Evolutionary conservation across 2,113 vertebrate species (phyloP).

Genomic region (Lamprologus callipterus): DNA sequence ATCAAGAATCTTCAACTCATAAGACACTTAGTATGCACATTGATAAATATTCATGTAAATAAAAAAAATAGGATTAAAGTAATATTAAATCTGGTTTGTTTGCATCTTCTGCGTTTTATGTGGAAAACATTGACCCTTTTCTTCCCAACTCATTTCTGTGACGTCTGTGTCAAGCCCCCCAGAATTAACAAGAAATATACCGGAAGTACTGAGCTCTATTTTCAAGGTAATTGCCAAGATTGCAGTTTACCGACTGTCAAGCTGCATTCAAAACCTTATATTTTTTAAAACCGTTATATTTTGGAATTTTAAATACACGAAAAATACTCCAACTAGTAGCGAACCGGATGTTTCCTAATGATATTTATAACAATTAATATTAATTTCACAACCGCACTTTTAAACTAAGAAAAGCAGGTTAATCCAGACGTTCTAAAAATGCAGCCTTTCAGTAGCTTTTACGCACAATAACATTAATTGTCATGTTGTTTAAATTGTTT

Average conservation of each 20-base stretch:
- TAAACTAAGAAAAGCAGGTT: not conserved
- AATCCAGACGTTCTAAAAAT: not conserved
- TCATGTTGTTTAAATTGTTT: not conserved
- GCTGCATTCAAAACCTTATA: not conserved
- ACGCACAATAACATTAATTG: rapidly evolving
- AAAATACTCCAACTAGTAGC: not conserved
- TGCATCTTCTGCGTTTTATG: not conserved
- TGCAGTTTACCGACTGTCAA: not conserved
- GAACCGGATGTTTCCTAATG: not conserved
- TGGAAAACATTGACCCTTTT: not conserved
- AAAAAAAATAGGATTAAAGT: not conserved
- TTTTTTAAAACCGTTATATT: not conserved
- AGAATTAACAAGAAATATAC: not conserved
- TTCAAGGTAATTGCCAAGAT: not conserved
- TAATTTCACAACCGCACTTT: not conserved
- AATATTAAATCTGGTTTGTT: not conserved
- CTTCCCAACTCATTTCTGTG: not conserved
- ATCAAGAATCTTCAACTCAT: not conserved
- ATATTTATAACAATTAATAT: not conserved
- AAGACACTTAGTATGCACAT: rapidly evolving
- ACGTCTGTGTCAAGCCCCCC: not conserved
- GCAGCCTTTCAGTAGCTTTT: not conserved
- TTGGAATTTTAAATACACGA: not conserved
- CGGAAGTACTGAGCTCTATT: not conserved
- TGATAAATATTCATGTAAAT: not conserved